Evolutionary conservation across 2,888 invertebrate species (phyloP).

Genomic region (Yponomeuta malinellus): DNA sequence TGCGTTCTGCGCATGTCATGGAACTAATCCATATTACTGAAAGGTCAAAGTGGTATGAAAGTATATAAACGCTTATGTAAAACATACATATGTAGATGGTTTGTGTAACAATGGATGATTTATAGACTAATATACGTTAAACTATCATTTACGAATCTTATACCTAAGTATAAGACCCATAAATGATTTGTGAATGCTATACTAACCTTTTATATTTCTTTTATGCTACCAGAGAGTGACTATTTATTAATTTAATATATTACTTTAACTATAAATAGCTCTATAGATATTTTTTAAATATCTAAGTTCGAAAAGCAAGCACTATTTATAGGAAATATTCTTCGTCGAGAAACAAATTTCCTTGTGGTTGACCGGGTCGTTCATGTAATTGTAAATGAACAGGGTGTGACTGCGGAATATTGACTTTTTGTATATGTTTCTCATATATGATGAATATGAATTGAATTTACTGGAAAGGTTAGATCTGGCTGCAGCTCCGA

Average conservation of each 20-base stretch:
- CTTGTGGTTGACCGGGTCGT: slow-evolving; percentile 52
- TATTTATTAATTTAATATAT: slow-evolving; percentile 19
- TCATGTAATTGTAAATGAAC: slow-evolving; percentile 40
- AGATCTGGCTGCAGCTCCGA: slow-evolving; percentile 17
- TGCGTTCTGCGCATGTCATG: slow-evolving; percentile 31
- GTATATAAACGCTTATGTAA: slow-evolving; percentile 19
- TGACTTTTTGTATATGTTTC: slow-evolving; percentile 50
- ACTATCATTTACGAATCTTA: too few relatives aligned
- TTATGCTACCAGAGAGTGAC: slow-evolving; percentile 19
- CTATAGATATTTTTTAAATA: slow-evolving; percentile 19
- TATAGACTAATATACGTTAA: not conserved
- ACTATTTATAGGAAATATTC: slow-evolving; percentile 70
- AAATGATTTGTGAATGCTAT: slow-evolving; percentile 22
- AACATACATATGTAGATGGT: slow-evolving; percentile 15
- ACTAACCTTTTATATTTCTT: slow-evolving; percentile 29
- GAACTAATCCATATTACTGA: slow-evolving; percentile 29
- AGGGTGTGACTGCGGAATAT: slow-evolving; percentile 34
- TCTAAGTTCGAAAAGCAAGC: slow-evolving; percentile 22
- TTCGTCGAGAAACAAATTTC: slow-evolving; percentile 65
- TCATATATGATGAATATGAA: slow-evolving; percentile 48
- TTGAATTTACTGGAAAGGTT: slow-evolving; percentile 19
- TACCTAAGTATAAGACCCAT: slow-evolving; percentile 14
- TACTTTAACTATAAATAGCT: slow-evolving; percentile 15
- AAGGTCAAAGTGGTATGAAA: slow-evolving; percentile 28
- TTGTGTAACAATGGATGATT: not conserved